Base-by-base conservation (phyloP, 1,140 invertebrate species). In the Dendroctonus valens region DNA sequence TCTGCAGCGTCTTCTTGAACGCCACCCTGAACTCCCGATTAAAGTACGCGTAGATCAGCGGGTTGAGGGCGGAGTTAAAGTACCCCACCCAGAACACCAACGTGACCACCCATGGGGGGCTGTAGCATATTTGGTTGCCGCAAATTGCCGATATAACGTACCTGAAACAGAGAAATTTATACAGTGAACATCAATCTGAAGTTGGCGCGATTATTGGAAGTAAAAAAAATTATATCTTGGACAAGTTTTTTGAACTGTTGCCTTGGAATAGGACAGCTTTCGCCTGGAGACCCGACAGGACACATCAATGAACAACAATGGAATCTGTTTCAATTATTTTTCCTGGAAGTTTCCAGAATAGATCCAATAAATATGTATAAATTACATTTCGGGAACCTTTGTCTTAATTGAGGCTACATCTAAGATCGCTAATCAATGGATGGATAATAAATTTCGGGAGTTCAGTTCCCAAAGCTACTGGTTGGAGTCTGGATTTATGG, bases 11-110 rank as follows among this genome's bases (percentile, higher is more conserved):
- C 76, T 92, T 92, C 77, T 92, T 90, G 81, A 97, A 98, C 2
- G 95, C 94, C 46, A 88, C 89, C 65, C 95, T 84, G 78, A 98
- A 98, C 78, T 98, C 96, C 48, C 93, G 83, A 81, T 98, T 97
- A 84, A 97, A 98, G 79, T 97, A 97, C 12, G 94, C 94, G 83
- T 98, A 98, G 75, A 97, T 96, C 64, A 97, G 84, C 0, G 95
- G 95, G 79, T 98, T 97, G 15, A 97, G 84, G n/a, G 93, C 92
- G 15, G 93, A 96, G 81, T 98, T 98, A 82, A 96, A 93, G 82
- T 98, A 98, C 5, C 96, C 96, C 12, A 98, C 90, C 96, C 96
- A 99, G 82, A 97, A 97, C 7, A 97, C 86, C 2, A 89, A 85
- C 0, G 91, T 90, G 3, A 95, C 91, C 8, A 96, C 86, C 5